Conservation (phyloP, 2,797 vertebrate genomes). For the Epinephelus awoara region DNA sequence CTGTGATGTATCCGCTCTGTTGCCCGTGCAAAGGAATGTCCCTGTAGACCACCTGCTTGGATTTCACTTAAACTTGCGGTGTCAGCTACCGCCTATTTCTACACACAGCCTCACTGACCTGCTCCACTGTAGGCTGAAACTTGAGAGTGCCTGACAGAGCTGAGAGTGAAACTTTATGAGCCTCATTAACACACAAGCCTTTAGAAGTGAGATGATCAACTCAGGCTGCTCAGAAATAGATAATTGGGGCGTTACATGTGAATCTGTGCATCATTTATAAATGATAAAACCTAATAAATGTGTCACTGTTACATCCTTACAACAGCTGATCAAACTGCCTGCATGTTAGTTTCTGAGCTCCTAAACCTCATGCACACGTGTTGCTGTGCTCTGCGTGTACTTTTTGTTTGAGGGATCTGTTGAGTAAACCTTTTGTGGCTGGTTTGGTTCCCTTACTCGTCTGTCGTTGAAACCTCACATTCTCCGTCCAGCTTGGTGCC, state of each 20-base stretch:
- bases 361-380: background rate
- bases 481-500: background rate
- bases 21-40: conserved; percentile 48
- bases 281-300: background rate
- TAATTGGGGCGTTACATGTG: background rate
- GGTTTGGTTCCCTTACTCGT: background rate
- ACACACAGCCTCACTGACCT: conserved; percentile 60
- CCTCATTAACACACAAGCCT: conserved; percentile 68
- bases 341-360: background rate
- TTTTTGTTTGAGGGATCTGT: background rate
- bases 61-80: conserved; percentile 63
- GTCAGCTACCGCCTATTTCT: conserved; percentile 72
- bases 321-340: background rate
- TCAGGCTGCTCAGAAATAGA: background rate
- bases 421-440: background rate
- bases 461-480: background rate
- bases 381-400: background rate
- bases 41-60: conserved; percentile 67
- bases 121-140: conserved; percentile 67
- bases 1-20: background rate
- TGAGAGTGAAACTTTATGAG: conserved; percentile 58
- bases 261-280: background rate
- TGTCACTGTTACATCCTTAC: background rate
- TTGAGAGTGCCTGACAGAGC: conserved; percentile 56
- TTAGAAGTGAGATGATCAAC: conserved; percentile 44